Evolutionary conservation across 92 coral and sea anemone genomes (phyloP).

Genomic region (Pocillopora meandrina): DNA sequence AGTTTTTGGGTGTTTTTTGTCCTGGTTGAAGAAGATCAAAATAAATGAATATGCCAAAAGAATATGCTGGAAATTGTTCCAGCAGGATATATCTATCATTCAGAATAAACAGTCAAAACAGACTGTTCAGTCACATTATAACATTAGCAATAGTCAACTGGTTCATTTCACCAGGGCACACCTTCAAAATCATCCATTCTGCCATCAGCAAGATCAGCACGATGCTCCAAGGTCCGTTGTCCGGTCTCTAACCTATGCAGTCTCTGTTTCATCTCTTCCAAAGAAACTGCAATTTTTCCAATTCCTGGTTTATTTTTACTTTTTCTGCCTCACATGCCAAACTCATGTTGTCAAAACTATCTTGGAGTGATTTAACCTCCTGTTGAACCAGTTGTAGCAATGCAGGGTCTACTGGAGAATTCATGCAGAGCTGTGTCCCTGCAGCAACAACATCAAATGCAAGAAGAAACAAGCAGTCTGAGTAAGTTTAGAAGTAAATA

Average conservation of each 20-base stretch:
- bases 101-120: no score
- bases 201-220: not conserved
- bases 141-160: no score
- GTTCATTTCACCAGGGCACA: not conserved
- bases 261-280: constrained; percentile 2
- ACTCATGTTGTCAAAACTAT: not conserved
- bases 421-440: not conserved
- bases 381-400: constrained; percentile 11
- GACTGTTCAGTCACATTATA: no score
- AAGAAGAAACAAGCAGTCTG: no score
- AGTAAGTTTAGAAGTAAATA: no score
- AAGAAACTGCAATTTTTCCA: not conserved
- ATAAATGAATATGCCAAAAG: no score
- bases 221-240: not conserved
- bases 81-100: no score
- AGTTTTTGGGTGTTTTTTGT: no score
- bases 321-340: not conserved
- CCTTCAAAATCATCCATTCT: not conserved
- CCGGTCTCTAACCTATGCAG: not conserved
- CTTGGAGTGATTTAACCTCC: not conserved
- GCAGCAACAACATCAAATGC: not conserved
- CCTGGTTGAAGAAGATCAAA: no score
- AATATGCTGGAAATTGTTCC: no score
- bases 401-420: not conserved
- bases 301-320: not conserved